phyloP scores from a whole-genome alignment of 2,888 invertebrate species.

The Rhogogaster chlorosoma region DNA sequence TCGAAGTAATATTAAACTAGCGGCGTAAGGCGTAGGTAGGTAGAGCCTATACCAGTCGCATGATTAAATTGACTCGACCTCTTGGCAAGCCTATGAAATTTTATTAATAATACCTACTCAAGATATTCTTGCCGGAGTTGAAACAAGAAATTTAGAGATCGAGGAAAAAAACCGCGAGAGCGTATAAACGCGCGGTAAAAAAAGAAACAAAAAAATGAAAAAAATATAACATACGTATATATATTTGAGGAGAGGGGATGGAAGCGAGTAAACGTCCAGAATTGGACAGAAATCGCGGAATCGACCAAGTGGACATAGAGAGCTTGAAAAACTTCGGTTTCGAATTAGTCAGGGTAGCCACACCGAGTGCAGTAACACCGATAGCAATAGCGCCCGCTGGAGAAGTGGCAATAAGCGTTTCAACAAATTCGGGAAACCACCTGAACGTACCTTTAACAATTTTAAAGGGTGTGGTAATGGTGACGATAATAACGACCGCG shows the following conservation, averaged over 20 bases:
- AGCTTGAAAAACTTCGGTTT: conserved; percentile 27
- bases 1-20: not conserved
- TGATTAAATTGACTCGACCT: not conserved
- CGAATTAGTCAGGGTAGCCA: not conserved
- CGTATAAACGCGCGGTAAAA: not conserved
- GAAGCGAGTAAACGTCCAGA: conserved; percentile 68
- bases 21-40: not conserved
- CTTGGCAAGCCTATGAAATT: not conserved
- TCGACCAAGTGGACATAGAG: not conserved
- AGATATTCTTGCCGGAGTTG: not conserved
- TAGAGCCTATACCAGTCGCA: not conserved
- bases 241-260: conserved; percentile 63
- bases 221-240: not conserved
- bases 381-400: not conserved
- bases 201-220: no score
- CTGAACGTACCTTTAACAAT: conserved; percentile 79
- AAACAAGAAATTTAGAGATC: not conserved
- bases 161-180: not conserved
- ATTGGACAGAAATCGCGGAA: conserved; percentile 55
- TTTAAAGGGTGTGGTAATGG: conserved; percentile 88
- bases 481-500: conserved; percentile 92
- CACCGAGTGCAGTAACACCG: not conserved
- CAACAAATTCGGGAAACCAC: conserved; percentile 13
- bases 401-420: conserved; percentile 32
- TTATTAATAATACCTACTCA: not conserved